Evolutionary conservation across 2,888 invertebrate species (phyloP), one percentile per base, ranked within the genome.

Genomic region (Bombylius major): DNA sequence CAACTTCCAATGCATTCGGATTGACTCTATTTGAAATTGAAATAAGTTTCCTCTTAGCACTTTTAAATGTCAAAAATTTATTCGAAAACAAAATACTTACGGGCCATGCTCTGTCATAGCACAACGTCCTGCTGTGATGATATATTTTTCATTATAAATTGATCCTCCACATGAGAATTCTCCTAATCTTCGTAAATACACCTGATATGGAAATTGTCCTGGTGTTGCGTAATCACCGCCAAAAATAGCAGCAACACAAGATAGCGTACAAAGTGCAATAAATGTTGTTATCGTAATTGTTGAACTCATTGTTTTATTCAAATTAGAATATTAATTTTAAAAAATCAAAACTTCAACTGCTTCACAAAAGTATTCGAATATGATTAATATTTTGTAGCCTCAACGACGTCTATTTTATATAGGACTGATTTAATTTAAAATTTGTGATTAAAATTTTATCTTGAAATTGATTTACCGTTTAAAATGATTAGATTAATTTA

Each of bases 121-220:
- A 47, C 67, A 69, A 56, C 67, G 67, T 5, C 64, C 72, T 14
- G 70, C 66, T 7, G 69, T 70, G 11, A 71, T 39, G 55, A 71
- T 8, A 4, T 57, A 53, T 0, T 47, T 61, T 5, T 52, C 7
- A 5, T 58, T 58, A 33, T 70, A 65, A 13, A 71, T 65, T n/a
- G 33, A 59, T 6, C 66, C 67, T 1, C 62, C 63, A 53, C 73
- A 70, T 9, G 48, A 55, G 44, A 69, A 69, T 0, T 58, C 57
- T 13, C 63, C 64, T 51, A 66, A 59, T 8, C 65, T 58, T 32
- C 68, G 67, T 39, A 74, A 54, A 6, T 74, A 72, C 4, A 65
- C 67, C 57, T 70, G 68, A 63, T 69, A 69, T 8, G 76, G 73
- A 58, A 67, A 69, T 58, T 71, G 66, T 4, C 64, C 67, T 11